Percentiles rank a stretch among this genome's conserved stretches.
Conservation (phyloP, 2,888 invertebrate genomes). For the Unio pictorum region DNA sequence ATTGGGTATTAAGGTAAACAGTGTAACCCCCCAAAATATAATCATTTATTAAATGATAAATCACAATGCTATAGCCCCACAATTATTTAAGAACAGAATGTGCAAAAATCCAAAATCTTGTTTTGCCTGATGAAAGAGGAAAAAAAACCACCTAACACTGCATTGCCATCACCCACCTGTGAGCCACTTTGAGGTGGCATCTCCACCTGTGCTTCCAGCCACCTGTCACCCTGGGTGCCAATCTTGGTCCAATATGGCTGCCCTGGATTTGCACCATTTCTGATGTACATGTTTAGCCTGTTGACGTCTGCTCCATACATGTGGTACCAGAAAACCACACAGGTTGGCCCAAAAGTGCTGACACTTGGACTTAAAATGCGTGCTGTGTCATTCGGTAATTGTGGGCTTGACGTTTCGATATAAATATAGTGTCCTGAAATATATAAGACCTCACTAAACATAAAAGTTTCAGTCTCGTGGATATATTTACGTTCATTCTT, state of each 20-base stretch:
- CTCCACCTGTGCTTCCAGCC: slow-evolving; percentile 50
- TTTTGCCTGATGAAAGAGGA: background rate
- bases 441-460: background rate
- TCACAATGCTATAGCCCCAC: too few species aligned
- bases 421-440: slow-evolving; percentile 63
- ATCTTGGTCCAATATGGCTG: slow-evolving; percentile 38
- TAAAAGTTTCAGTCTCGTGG: too few species aligned
- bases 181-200: slow-evolving; percentile 14
- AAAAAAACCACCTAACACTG: background rate
- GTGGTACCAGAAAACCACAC: slow-evolving; percentile 68
- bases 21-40: too few species aligned
- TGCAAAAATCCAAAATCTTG: too few species aligned
- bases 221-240: slow-evolving; percentile 52
- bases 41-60: too few species aligned
- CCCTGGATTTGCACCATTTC: slow-evolving; percentile 19
- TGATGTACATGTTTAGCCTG: slow-evolving; percentile 51
- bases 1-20: too few species aligned
- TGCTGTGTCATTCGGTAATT: slow-evolving; percentile 45
- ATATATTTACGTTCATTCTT: too few species aligned
- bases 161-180: slow-evolving; percentile 11
- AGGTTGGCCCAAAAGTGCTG: slow-evolving; percentile 33
- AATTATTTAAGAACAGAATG: too few species aligned
- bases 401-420: slow-evolving; percentile 51
- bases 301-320: slow-evolving; percentile 67
- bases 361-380: slow-evolving; percentile 48